Evolutionary conservation across 2,797 vertebrate species (phyloP), one percentile per base, ranked within the genome.

Genomic region (Potorous gilbertii): DNA sequence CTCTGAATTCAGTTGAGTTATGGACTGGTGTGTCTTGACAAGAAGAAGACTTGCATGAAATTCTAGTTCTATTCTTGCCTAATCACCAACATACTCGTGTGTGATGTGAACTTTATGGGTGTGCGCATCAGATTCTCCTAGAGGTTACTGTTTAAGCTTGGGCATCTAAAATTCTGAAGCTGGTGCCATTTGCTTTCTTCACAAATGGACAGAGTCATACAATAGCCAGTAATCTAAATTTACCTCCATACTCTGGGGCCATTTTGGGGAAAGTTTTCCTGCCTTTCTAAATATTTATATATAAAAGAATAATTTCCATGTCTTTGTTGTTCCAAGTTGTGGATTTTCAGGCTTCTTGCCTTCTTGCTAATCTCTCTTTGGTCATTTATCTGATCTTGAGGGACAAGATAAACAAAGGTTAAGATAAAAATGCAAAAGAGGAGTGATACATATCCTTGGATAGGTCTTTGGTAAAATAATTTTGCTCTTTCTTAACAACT

Each of bases 401-500:
- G n/a, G 21, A 13, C 8, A 46, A 13, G 16, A 24, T 81, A 46
- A 81, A 46, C 21, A 24, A 2, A 81, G 21, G 74, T 46, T 21
- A 46, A 46, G 16, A 18, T n/a, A 18, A 74, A 74, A 74, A n/a
- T 11, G 18, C 81, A 95, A 92, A 87, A 24, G 91, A 62, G 31
- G 91, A 93, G 90, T 94, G 40, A 90, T n/a, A 40, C 50, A 34
- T 3, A 24, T 24, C n/a, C 28, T 81, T 46, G 59, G 28, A 21
- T 57, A 89, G 59, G 34, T 10, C 5, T 18, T 81, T 81, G 6
- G 6, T 40, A 81, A 81, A 90, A 40, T 66, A 34, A 52, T 24
- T 90, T 94, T 94, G 57, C 5, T 90, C 91, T 96, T 93, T 66
- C 91, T 92, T 91, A 87, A 90, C 56, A 92, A 94, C 91, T 94